Evolutionary conservation across 2,113 vertebrate genomes (phyloP), one percentile per base, ranked within the genome.

Genomic region (Centropus unirufus): DNA sequence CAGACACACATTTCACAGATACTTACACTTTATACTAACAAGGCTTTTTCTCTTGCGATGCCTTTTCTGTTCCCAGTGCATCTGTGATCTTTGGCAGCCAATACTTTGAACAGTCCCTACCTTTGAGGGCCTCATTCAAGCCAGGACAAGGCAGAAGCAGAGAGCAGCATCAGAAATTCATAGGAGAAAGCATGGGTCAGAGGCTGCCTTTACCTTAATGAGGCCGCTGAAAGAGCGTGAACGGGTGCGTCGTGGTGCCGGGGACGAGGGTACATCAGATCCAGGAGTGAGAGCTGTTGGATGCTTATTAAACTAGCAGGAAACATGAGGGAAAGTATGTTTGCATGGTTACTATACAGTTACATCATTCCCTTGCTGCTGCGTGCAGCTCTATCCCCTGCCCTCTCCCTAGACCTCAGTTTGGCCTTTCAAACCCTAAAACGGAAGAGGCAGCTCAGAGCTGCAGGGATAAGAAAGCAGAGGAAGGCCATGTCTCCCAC

Each of bases 151-250:
- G 27, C 69, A 94, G 76, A 87, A 92, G 83, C 85, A 95, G 63
- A 89, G 44, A 75, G 73, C 61, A 83, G 49, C 47, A 84, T 59
- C 42, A 92, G 66, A 93, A 84, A 88, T 44, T 87, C 46, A 62
- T 7, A 90, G 87, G 5, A 2, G 72, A 92, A 64, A 89, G 68
- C 76, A n/a, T 3, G 13, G 90, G 76, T 77, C 64, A 67, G 79
- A 70, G 57, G 30, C 34, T 78, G 69, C 59, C 85, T 80, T 95
- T 94, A 99, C 99, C 99, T 99, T 99, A 94, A 99, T 99, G 88
- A 99, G 98, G 39, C 99, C 99, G 0, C 99, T 99, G 57, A 99
- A 99, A 75, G 99, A 99, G 23, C 98, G 98, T 0, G 99, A 99
- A 27, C 99, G 99, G 6, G 97, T 92, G 8, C 99, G 99, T 79